Evolutionary conservation across 2,797 vertebrate genomes (phyloP).

Genomic region (Sciaenops ocellatus): DNA sequence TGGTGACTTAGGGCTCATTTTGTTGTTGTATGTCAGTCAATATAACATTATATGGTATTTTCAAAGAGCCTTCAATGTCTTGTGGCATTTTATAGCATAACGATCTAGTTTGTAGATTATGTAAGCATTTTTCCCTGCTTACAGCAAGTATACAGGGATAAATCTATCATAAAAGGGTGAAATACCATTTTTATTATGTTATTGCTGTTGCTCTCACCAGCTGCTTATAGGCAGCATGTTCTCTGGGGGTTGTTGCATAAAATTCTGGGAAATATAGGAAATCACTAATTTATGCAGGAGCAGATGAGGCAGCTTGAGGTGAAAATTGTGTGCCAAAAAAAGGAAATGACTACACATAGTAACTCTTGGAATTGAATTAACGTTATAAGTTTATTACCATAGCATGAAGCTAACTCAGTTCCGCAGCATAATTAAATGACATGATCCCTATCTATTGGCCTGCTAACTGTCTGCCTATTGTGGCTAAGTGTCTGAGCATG

Average conservation of each 20-base stretch:
- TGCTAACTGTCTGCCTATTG: conserved; percentile 30
- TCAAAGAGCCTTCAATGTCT: neutral
- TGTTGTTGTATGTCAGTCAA: neutral
- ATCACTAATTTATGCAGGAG: neutral
- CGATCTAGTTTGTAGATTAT: neutral
- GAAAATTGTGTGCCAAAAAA: conserved; percentile 1
- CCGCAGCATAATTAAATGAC: conserved; percentile 30
- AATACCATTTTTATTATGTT: neutral
- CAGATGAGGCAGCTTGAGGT: neutral
- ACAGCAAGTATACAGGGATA: neutral
- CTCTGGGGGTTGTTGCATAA: neutral
- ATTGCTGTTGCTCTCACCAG: conserved; percentile 33
- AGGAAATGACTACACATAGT: neutral
- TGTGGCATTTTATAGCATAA: neutral
- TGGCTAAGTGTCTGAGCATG: conserved; percentile 34
- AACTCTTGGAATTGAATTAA: neutral
- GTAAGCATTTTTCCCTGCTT: conserved; percentile 2
- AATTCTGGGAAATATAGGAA: conserved; percentile 10
- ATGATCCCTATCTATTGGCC: conserved; percentile 12
- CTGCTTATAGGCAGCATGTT: conserved; percentile 42
- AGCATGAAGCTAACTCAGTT: neutral
- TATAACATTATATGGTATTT: conserved; percentile 7
- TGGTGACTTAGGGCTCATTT: conserved; percentile 4
- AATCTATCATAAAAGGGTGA: conserved; percentile 12
- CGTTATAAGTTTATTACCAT: neutral